Percentiles rank a stretch among this genome's conserved stretches.
Evolutionary conservation across 2,797 vertebrate genomes (phyloP).

Genomic region (Odontamblyopus rebecca): DNA sequence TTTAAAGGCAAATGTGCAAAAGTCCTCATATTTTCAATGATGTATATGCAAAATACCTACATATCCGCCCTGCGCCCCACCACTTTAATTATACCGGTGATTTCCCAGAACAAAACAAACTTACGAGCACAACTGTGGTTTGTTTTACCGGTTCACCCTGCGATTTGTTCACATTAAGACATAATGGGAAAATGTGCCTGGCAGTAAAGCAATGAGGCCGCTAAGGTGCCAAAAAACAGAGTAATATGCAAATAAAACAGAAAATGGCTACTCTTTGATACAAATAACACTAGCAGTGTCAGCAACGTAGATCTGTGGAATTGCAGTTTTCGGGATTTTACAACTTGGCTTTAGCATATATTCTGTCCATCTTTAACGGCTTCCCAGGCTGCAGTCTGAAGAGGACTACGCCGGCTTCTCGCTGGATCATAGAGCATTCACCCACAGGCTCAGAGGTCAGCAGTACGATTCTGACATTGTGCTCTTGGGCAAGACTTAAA

Average conservation of each 20-base stretch:
- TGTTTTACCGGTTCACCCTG: background rate
- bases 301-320: background rate
- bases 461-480: too few relatives aligned
- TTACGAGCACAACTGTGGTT: constrained; percentile 6
- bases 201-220: background rate
- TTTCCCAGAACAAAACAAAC: constrained; percentile 14
- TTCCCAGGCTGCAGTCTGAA: background rate
- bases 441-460: too few relatives aligned
- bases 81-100: constrained; percentile 24
- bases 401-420: background rate
- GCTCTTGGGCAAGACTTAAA: too few relatives aligned
- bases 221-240: background rate
- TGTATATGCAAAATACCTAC: constrained; percentile 9
- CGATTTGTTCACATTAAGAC: constrained; percentile 3
- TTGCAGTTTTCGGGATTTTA: background rate
- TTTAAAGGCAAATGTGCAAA: constrained; percentile 11
- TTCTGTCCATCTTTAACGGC: background rate
- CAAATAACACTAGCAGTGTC: background rate
- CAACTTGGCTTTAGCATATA: background rate
- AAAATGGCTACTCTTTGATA: background rate
- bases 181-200: background rate
- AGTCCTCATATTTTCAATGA: constrained; percentile 13
- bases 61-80: constrained; percentile 9
- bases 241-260: background rate
- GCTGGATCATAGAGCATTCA: background rate